Conservation (phyloP, 2,113 vertebrate genomes). For the Microtus ochrogaster region DNA sequence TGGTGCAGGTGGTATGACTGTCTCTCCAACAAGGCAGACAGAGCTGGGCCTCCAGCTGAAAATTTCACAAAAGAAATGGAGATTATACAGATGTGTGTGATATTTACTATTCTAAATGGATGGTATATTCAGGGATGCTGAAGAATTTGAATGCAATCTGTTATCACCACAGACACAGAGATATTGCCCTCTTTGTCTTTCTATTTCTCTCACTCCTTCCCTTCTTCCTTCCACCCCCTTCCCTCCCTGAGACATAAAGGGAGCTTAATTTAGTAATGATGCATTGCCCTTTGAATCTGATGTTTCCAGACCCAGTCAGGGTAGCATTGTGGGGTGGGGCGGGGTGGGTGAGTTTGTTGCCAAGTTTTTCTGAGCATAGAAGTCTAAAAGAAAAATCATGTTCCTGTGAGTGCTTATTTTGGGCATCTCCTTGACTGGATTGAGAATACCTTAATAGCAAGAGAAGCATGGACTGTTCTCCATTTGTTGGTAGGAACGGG, state of each 20-base stretch:
- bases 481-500: neutral
- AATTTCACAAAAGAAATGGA: constrained; percentile 52
- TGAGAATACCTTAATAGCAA: neutral
- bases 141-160: constrained; percentile 22
- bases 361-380: neutral
- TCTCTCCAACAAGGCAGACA: constrained; percentile 34
- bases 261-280: constrained; percentile 21
- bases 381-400: neutral
- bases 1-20: neutral
- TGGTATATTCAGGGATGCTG: constrained; percentile 37
- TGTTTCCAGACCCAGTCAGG: neutral
- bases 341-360: neutral
- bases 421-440: neutral
- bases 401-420: neutral
- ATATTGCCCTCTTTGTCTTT: neutral
- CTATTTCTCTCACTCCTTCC: neutral
- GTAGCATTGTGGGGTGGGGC: neutral
- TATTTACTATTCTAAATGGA: constrained; percentile 38
- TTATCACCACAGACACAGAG: neutral
- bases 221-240: neutral
- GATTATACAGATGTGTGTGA: neutral
- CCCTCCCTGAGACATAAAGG: neutral
- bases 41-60: constrained; percentile 40
- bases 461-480: neutral
- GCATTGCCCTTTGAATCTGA: neutral